Percentiles rank a stretch among this genome's conserved stretches.
Conservation (phyloP, 2,113 vertebrate species). For the Pristiophorus japonicus region DNA sequence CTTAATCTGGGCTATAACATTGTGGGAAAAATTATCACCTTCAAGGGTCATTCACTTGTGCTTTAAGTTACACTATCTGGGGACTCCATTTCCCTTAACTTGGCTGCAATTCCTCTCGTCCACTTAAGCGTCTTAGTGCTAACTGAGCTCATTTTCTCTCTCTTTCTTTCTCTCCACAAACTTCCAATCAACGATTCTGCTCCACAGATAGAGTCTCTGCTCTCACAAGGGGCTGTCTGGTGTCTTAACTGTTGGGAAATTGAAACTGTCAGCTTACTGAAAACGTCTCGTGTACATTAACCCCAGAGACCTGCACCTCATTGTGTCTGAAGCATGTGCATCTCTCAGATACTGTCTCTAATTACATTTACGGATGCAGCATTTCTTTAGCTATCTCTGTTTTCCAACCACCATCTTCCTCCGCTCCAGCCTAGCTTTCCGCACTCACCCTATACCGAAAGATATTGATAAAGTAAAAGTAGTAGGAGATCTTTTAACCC, state of each 20-base stretch:
- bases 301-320: not conserved
- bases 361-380: not conserved
- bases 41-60: no score
- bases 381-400: not conserved
- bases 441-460: not conserved
- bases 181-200: not conserved
- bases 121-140: not conserved
- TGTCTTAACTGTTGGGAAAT: not conserved
- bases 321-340: slow-evolving; percentile 1
- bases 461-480: no score
- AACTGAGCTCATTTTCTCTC: not conserved
- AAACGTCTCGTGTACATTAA: not conserved
- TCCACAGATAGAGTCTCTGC: not conserved
- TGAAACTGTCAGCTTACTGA: not conserved
- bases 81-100: not conserved
- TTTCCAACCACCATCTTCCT: not conserved
- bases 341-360: slow-evolving; percentile 1
- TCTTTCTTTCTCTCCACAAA: not conserved
- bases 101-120: not conserved
- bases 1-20: no score
- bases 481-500: not conserved
- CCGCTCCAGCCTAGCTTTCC: not conserved
- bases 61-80: no score
- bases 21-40: no score
- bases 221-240: not conserved